Conservation (phyloP, 2,113 vertebrate species). For the Mystacornis crossleyi region DNA sequence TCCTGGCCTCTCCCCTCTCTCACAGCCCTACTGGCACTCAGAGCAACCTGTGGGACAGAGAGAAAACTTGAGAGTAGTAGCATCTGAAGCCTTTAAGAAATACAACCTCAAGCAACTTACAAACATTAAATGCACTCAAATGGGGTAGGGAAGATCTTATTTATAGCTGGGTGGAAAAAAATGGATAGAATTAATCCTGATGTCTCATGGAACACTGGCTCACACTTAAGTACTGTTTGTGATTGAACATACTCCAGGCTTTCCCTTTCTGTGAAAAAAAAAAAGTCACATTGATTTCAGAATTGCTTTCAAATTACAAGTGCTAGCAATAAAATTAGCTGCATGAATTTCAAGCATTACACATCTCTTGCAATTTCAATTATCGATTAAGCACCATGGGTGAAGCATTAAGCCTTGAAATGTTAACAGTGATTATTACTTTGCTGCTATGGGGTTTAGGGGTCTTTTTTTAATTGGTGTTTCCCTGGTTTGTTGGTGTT, state of each 20-base stretch:
- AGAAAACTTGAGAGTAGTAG: not conserved
- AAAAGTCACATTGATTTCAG: slow-evolving; percentile 43
- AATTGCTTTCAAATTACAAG: slow-evolving; percentile 65
- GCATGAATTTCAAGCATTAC: slow-evolving; percentile 33
- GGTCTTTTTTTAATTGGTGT: not conserved
- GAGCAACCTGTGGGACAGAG: not conserved
- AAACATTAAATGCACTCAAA: not conserved
- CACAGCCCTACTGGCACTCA: not conserved
- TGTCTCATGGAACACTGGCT: not conserved
- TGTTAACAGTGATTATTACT: not conserved
- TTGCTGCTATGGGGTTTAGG: not conserved
- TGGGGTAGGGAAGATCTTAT: not conserved
- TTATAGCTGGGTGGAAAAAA: not conserved
- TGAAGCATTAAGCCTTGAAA: slow-evolving; percentile 26
- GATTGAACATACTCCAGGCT: not conserved
- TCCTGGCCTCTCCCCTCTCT: not conserved
- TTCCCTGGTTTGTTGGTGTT: not conserved
- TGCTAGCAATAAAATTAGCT: slow-evolving; percentile 59
- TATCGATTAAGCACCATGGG: slow-evolving; percentile 42
- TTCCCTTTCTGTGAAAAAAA: not conserved
- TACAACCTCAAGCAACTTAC: not conserved
- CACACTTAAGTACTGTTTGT: not conserved
- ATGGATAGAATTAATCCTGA: not conserved
- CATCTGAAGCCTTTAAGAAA: not conserved
- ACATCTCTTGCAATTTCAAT: slow-evolving; percentile 45